These are phyloP conservation scores for Sarcophaga variegata DNA, from an alignment of 2,888 invertebrate genomes.

Conservation along the genomic window DNA sequence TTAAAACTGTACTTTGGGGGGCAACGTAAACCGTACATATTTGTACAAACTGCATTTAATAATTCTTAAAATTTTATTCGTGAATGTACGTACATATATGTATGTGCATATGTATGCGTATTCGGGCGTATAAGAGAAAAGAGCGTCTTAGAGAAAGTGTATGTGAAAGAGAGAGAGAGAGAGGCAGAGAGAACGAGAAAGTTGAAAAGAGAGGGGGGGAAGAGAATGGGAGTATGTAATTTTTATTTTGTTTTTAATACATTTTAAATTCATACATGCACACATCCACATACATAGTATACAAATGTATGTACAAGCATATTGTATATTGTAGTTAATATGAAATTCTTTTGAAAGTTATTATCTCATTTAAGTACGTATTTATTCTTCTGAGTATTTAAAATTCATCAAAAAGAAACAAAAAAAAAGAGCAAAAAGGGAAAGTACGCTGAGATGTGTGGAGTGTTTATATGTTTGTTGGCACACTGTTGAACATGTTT, in stretches of 20 bases:
- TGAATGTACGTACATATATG: no score
- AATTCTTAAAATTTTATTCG: no score
- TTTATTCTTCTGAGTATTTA: slow-evolving; percentile 53
- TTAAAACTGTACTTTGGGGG: no score
- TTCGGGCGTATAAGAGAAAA: not conserved
- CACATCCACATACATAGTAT: not conserved
- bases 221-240: not conserved
- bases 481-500: slow-evolving; percentile 4
- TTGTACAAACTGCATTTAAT: no score
- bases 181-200: not conserved
- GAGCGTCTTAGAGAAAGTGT: not conserved
- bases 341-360: slow-evolving; percentile 57
- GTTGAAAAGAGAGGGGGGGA: not conserved
- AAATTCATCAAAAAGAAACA: slow-evolving; percentile 45
- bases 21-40: no score
- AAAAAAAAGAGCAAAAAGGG: not conserved
- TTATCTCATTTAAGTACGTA: slow-evolving; percentile 41
- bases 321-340: slow-evolving; percentile 36
- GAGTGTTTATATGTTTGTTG: not conserved
- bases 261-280: slow-evolving; percentile 30
- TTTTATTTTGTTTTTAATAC: slow-evolving; percentile 14
- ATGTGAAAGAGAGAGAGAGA: not conserved
- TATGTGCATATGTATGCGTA: not conserved
- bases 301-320: not conserved
- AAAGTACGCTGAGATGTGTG: not conserved